Conservation (phyloP, 2,888 invertebrate species). For the Yponomeuta malinellus region DNA sequence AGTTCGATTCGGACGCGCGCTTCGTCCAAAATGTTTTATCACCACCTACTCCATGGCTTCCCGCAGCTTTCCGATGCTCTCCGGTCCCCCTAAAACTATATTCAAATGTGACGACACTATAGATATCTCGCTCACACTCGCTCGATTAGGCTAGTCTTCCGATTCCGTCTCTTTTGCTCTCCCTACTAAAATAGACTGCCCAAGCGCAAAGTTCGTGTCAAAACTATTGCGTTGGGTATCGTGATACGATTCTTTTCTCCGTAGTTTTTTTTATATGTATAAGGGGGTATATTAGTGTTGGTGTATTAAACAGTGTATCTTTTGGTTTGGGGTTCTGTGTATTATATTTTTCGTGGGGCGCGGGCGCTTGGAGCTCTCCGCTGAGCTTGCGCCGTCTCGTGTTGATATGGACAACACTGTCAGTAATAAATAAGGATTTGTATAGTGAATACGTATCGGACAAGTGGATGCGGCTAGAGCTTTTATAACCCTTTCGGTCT, state of each 20-base stretch:
- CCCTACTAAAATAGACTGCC: constrained; percentile 74
- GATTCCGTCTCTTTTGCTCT: constrained; percentile 58
- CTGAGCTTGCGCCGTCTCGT: constrained; percentile 19
- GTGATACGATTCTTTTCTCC: constrained; percentile 73
- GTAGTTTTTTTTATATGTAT: constrained; percentile 67
- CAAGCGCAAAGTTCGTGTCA: constrained; percentile 76
- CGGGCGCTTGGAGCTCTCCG: constrained; percentile 57
- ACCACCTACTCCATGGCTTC: constrained; percentile 75
- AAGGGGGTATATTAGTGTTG: constrained; percentile 70
- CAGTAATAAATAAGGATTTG: constrained; percentile 77
- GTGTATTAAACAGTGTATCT: constrained; percentile 37
- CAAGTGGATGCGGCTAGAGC: constrained; percentile 51
- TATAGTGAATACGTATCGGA: constrained; percentile 72
- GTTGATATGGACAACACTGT: constrained; percentile 65
- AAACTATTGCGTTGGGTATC: constrained; percentile 69
- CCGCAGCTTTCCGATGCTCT: constrained; percentile 63
- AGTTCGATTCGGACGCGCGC: constrained; percentile 68
- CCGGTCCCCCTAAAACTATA: constrained; percentile 72
- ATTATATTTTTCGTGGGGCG: constrained; percentile 49
- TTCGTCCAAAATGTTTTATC: constrained; percentile 70
- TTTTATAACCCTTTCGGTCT: constrained; percentile 43
- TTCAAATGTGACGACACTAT: constrained; percentile 69
- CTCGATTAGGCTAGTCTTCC: constrained; percentile 35
- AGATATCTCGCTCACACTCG: constrained; percentile 56
- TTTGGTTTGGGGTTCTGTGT: constrained; percentile 50